Percentiles rank a stretch among this genome's conserved stretches.
These are phyloP conservation scores for Belgica antarctica DNA, from an alignment of 2,888 invertebrate species.

Conservation along the genomic window DNA sequence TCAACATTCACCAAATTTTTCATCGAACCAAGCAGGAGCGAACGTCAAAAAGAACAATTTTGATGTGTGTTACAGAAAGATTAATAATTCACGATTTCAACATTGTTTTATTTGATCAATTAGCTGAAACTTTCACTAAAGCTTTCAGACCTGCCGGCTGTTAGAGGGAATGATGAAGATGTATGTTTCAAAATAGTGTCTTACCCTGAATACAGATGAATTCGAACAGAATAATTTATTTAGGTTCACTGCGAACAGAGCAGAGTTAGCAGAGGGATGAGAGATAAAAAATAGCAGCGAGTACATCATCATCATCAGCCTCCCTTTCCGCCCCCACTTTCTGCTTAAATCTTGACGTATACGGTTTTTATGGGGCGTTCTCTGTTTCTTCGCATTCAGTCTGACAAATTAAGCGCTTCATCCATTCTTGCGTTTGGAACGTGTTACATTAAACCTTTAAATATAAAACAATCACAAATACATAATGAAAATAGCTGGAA, in stretches of 20 bases:
- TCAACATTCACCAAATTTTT: no score
- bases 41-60: not conserved
- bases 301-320: constrained; percentile 25
- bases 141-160: constrained; percentile 19
- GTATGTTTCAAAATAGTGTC: constrained; percentile 35
- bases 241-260: not conserved
- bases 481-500: not conserved
- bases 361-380: not conserved
- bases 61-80: not conserved
- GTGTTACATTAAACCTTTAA: constrained; percentile 28
- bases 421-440: constrained; percentile 28
- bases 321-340: not conserved
- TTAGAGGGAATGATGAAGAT: constrained; percentile 32
- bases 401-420: constrained; percentile 31
- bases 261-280: no score
- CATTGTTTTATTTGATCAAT: constrained; percentile 17
- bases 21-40: no score
- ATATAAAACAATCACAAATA: constrained; percentile 23
- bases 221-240: constrained; percentile 3
- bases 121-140: constrained; percentile 18
- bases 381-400: not conserved
- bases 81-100: constrained; percentile 23
- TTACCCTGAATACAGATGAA: constrained; percentile 30
- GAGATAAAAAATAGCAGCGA: constrained; percentile 6
- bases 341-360: constrained; percentile 8